Evolutionary conservation across 1,140 invertebrate species (phyloP).

Genomic region (Diuraphis noxia): DNA sequence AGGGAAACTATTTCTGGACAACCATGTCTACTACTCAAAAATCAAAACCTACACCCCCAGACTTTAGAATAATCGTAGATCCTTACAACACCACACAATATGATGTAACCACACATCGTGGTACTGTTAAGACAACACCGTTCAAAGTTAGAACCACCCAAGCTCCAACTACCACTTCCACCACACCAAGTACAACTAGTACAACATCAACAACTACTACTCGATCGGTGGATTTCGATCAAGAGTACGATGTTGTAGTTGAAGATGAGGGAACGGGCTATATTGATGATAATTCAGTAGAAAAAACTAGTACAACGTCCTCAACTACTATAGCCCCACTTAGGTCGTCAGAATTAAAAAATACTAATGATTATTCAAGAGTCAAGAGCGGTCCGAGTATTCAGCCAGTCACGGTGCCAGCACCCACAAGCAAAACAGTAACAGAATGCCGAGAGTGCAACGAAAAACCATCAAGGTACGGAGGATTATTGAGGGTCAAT

Average conservation of each 20-base stretch:
- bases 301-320: constrained; percentile 42
- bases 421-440: constrained; percentile 52
- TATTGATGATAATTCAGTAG: constrained; percentile 42
- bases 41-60: constrained; percentile 3
- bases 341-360: constrained; percentile 5
- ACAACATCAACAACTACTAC: background rate
- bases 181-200: constrained; percentile 10
- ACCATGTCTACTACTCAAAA: constrained; percentile 28
- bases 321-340: background rate
- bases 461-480: constrained; percentile 53
- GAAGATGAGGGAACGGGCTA: background rate
- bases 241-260: constrained; percentile 34
- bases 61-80: constrained; percentile 47
- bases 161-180: background rate
- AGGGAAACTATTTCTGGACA: constrained; percentile 14
- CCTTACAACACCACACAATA: constrained; percentile 20
- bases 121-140: constrained; percentile 26
- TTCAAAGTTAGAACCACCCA: background rate
- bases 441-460: constrained; percentile 42
- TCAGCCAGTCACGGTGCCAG: constrained; percentile 45
- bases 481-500: constrained; percentile 45
- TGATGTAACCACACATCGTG: constrained; percentile 43
- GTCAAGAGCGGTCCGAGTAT: constrained; percentile 48
- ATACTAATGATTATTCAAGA: background rate
- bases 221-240: constrained; percentile 27